phyloP scores from a whole-genome alignment of 2,888 invertebrate species.

The Lamellibrachia columna region DNA sequence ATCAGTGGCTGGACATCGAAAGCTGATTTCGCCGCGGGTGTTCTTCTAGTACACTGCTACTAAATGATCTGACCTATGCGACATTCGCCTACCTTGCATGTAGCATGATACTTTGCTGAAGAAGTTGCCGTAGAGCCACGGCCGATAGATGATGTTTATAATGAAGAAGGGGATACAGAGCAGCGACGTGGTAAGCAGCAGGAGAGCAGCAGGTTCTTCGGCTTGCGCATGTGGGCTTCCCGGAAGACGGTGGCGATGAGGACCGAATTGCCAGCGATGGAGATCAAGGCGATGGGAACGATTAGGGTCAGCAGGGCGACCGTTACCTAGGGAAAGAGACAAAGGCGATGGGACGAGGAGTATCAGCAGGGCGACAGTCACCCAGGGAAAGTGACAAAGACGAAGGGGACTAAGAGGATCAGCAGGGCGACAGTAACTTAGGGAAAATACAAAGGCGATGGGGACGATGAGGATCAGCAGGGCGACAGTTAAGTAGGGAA shows the following conservation, averaged over 20 bases:
- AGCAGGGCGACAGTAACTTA: too few relatives aligned
- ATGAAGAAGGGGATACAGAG: conserved; percentile 80
- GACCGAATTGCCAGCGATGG: conserved; percentile 51
- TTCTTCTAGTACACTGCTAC: not conserved
- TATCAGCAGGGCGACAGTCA: not conserved
- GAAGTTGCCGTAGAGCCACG: conserved; percentile 71
- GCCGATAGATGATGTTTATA: conserved; percentile 61
- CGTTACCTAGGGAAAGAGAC: too few relatives aligned
- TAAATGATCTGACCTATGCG: not conserved
- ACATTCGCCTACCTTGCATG: conserved; percentile 52
- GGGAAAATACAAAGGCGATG: too few relatives aligned
- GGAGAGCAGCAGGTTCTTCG: conserved; percentile 76
- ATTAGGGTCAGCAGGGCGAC: not conserved
- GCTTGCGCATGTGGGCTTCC: conserved; percentile 50
- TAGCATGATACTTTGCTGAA: conserved; percentile 57
- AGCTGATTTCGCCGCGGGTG: too few relatives aligned
- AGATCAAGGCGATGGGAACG: not conserved
- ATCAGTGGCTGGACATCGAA: too few relatives aligned
- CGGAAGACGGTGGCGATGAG: conserved; percentile 56
- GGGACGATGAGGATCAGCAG: too few relatives aligned
- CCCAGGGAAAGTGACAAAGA: not conserved
- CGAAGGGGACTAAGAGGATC: not conserved
- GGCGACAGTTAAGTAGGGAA: too few relatives aligned
- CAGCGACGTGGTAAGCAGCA: conserved; percentile 78
- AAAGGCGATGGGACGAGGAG: too few relatives aligned